phyloP scores from a whole-genome alignment of 1,140 invertebrate species.

The Ips nitidus region DNA sequence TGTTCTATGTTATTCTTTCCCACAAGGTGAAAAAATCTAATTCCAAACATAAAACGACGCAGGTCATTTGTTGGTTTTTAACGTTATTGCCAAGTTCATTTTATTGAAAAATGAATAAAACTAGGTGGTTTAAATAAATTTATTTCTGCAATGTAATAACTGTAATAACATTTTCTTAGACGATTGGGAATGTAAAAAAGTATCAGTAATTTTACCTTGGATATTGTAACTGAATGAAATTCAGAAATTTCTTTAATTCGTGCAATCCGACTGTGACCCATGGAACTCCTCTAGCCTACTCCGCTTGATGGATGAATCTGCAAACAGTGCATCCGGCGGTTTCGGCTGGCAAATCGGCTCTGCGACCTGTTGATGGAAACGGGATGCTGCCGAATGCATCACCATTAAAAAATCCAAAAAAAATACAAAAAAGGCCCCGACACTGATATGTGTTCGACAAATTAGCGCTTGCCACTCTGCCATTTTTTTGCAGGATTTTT shows the following conservation, averaged over 20 bases:
- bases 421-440: conserved; percentile 29
- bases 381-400: conserved; percentile 37
- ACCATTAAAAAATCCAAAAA: conserved; percentile 35
- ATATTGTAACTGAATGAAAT: too few species aligned
- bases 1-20: too few species aligned
- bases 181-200: too few species aligned
- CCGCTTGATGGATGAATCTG: conserved; percentile 51
- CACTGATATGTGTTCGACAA: conserved; percentile 37
- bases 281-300: conserved; percentile 34
- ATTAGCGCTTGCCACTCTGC: conserved; percentile 34
- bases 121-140: too few species aligned
- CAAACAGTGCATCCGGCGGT: conserved; percentile 51
- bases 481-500: conserved; percentile 29
- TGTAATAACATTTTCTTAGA: too few species aligned
- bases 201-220: too few species aligned
- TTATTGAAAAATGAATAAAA: too few species aligned
- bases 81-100: too few species aligned
- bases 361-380: conserved; percentile 41
- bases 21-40: too few species aligned
- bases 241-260: background rate
- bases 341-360: conserved; percentile 37
- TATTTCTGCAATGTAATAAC: too few species aligned
- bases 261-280: conserved; percentile 14
- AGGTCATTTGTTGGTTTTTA: too few species aligned
- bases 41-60: too few species aligned